A percentile compares a stretch with the other conserved stretches of the same genome.
Evolutionary conservation across 2,888 invertebrate species (phyloP).

Genomic region (Pharmacophagus antenor): DNA sequence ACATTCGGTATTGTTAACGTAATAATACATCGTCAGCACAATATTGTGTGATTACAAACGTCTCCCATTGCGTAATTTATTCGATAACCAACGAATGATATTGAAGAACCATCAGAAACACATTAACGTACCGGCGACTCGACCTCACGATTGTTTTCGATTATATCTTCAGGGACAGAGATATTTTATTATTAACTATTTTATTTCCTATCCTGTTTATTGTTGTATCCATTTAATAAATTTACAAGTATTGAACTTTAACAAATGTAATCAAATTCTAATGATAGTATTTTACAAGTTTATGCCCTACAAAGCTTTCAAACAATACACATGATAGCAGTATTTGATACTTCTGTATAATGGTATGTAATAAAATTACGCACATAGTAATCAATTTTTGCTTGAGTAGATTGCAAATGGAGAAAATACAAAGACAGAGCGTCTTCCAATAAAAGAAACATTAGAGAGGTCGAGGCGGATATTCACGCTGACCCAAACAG

Average conservation of each 20-base stretch:
- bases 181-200: constrained; percentile 24
- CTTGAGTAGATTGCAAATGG: constrained; percentile 13
- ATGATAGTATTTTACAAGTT: neutral
- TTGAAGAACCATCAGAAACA: constrained; percentile 76
- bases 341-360: constrained; percentile 1
- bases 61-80: constrained; percentile 56
- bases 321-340: neutral
- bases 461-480: constrained; percentile 63
- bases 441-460: constrained; percentile 55
- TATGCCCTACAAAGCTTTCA: neutral
- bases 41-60: constrained; percentile 26
- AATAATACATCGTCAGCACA: neutral
- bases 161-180: constrained; percentile 32
- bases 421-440: constrained; percentile 30
- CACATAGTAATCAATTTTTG: constrained; percentile 22
- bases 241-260: neutral
- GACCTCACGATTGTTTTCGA: constrained; percentile 56
- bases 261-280: neutral
- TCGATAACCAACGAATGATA: constrained; percentile 56
- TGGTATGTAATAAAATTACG: constrained; percentile 21
- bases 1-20: neutral
- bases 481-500: constrained; percentile 79
- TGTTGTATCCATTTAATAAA: neutral
- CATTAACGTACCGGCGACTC: constrained; percentile 67
- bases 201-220: neutral